phyloP scores from a whole-genome alignment of 1,140 invertebrate genomes.

The Micrasema minimum region DNA sequence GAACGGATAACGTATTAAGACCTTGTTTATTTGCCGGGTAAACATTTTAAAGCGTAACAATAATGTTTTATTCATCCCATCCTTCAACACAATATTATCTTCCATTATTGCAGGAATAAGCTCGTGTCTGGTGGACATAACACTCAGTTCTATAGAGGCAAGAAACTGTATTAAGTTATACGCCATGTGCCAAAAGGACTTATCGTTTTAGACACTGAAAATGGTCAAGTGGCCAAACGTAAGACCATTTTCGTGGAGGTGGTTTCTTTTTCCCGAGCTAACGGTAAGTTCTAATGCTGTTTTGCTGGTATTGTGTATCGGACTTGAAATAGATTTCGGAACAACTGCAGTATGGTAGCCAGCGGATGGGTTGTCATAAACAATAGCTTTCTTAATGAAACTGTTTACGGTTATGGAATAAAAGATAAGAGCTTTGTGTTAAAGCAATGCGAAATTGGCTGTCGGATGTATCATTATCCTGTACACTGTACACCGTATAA shows the following conservation, averaged over 20 bases:
- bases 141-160: too few relatives aligned
- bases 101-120: constrained; percentile 25
- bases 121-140: constrained; percentile 20
- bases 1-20: too few relatives aligned
- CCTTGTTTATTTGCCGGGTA: too few relatives aligned
- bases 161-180: too few relatives aligned
- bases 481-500: too few relatives aligned
- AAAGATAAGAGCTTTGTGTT: constrained; percentile 19
- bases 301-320: constrained; percentile 20
- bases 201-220: too few relatives aligned
- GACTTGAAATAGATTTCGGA: constrained; percentile 15
- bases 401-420: constrained; percentile 35
- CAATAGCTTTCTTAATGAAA: constrained; percentile 41
- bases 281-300: constrained; percentile 5
- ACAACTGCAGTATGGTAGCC: constrained; percentile 19
- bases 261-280: not conserved
- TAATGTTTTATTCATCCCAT: constrained; percentile 8
- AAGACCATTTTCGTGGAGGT: not conserved
- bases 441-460: constrained; percentile 20
- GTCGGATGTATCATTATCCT: constrained; percentile 10
- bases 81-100: constrained; percentile 4
- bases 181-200: too few relatives aligned
- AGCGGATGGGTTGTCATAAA: constrained; percentile 38
- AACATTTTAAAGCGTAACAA: not conserved
- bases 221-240: too few relatives aligned